Evolutionary conservation across 1,140 invertebrate species (phyloP).

Genomic region (Octopus bimaculoides): DNA sequence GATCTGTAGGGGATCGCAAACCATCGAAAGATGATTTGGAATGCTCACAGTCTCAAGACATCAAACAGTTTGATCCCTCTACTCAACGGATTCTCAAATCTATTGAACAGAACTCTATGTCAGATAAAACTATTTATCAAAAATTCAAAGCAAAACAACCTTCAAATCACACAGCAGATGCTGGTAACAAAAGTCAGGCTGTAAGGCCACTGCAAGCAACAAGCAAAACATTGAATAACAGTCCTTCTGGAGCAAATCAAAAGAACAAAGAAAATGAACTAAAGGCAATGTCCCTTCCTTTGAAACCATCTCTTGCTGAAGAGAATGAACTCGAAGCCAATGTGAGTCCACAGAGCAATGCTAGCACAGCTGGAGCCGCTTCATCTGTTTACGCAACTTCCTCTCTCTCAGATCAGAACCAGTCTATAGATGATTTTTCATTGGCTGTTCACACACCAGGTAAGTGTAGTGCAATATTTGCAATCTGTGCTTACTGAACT

Average conservation of each 20-base stretch:
- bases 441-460: slow-evolving; percentile 39
- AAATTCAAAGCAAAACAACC: slow-evolving; percentile 41
- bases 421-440: slow-evolving; percentile 41
- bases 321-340: slow-evolving; percentile 12
- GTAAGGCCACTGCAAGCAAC: slow-evolving; percentile 5
- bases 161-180: slow-evolving; percentile 21
- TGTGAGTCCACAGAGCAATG: slow-evolving; percentile 15
- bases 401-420: slow-evolving; percentile 28
- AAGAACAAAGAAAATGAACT: neutral
- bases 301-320: neutral
- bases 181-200: slow-evolving; percentile 14
- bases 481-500: neutral
- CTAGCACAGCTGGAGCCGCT: slow-evolving; percentile 29
- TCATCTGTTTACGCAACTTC: slow-evolving; percentile 21
- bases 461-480: slow-evolving; percentile 17
- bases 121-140: slow-evolving; percentile 35
- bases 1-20: neutral
- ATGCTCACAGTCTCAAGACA: slow-evolving; percentile 4
- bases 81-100: slow-evolving; percentile 37
- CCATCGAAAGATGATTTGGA: neutral
- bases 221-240: neutral
- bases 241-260: neutral
- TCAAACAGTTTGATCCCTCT: slow-evolving; percentile 24
- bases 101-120: slow-evolving; percentile 36
- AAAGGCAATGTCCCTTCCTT: neutral